Evolutionary conservation across 2,888 invertebrate species (phyloP).

Genomic region (Agrenia bidenticulata): DNA sequence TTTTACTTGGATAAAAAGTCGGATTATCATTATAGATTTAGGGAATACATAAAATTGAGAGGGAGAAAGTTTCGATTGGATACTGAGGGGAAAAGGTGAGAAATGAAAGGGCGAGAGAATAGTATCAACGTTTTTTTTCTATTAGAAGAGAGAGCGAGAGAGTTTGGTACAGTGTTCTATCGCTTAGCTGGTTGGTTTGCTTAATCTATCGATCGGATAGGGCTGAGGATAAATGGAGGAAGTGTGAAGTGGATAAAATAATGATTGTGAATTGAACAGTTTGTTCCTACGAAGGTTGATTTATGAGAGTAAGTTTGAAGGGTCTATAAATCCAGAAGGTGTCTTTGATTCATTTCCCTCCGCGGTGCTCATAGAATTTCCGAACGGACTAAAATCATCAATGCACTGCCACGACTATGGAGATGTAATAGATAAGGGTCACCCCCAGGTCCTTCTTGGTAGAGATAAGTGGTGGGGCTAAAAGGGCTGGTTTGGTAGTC

Average conservation of each 20-base stretch:
- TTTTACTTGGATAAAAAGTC: no score
- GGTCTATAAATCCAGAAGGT: slow-evolving; percentile 10
- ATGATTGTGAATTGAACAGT: slow-evolving; percentile 12
- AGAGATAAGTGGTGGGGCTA: background rate
- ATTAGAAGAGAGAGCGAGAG: no score
- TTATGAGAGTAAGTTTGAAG: background rate
- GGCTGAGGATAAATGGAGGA: slow-evolving; percentile 5
- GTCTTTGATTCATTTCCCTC: background rate
- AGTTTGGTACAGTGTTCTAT: no score
- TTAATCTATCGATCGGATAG: slow-evolving; percentile 6
- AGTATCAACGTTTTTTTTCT: no score
- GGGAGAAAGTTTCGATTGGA: no score
- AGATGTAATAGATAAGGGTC: slow-evolving; percentile 6
- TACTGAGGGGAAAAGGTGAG: no score
- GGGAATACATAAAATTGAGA: no score
- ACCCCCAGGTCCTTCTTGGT: background rate
- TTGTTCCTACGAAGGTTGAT: slow-evolving; percentile 7
- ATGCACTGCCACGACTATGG: background rate
- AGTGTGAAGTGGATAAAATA: slow-evolving; percentile 12
- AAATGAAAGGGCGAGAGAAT: no score
- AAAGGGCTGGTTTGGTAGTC: no score
- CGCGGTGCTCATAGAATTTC: background rate
- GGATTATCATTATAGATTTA: no score
- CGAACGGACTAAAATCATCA: background rate
- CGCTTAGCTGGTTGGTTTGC: background rate